Evolutionary conservation across 2,888 invertebrate species (phyloP).

Genomic region (Ectemnius cavifrons): DNA sequence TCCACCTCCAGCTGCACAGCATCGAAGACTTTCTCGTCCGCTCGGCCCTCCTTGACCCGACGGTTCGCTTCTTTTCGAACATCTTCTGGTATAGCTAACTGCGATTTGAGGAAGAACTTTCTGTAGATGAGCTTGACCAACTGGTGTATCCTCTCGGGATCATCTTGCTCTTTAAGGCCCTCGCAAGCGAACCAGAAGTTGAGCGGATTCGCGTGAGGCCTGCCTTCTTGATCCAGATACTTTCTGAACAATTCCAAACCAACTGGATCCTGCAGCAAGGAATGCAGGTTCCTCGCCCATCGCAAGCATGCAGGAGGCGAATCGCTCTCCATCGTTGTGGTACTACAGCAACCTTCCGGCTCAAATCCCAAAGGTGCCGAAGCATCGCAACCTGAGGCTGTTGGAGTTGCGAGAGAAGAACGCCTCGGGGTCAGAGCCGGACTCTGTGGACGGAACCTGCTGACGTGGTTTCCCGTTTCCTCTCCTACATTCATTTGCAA

Average conservation of each 20-base stretch:
- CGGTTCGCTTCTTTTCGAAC: constrained; percentile 88
- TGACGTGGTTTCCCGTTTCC: constrained; percentile 74
- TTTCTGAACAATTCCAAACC: constrained; percentile 92
- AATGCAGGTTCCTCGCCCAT: constrained; percentile 93
- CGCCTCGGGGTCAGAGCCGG: constrained; percentile 77
- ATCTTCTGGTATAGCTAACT: constrained; percentile 90
- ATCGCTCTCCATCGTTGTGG: constrained; percentile 74
- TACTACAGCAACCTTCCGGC: constrained; percentile 80
- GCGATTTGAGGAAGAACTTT: constrained; percentile 87
- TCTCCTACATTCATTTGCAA: constrained; percentile 66
- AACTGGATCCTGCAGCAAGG: constrained; percentile 90
- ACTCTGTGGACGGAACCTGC: constrained; percentile 74
- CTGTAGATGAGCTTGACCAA: constrained; percentile 92
- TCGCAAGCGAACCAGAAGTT: constrained; percentile 97
- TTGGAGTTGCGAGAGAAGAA: constrained; percentile 73
- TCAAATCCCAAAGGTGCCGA: constrained; percentile 80
- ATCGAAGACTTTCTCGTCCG: constrained; percentile 91
- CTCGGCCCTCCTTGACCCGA: constrained; percentile 84
- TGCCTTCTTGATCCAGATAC: constrained; percentile 89
- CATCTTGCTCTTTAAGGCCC: constrained; percentile 89
- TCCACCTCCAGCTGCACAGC: constrained; percentile 91
- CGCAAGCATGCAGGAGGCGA: constrained; percentile 87
- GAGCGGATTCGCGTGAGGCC: constrained; percentile 88
- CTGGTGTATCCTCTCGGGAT: constrained; percentile 85
- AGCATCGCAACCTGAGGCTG: constrained; percentile 73